A percentile compares a stretch with the other conserved stretches of the same genome.
phyloP scores from a whole-genome alignment of 2,888 invertebrate species.

The Pollenia amentaria region DNA sequence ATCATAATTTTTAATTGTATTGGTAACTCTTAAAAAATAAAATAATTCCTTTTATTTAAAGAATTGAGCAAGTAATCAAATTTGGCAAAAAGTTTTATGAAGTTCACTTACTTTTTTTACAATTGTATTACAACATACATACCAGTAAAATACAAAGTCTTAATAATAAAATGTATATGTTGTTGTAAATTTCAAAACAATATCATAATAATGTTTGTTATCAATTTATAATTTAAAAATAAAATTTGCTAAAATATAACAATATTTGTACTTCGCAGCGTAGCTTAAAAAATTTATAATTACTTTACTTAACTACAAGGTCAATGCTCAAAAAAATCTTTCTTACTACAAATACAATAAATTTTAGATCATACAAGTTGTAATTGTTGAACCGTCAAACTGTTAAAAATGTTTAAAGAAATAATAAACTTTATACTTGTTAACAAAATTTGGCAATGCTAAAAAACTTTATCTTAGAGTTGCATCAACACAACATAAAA shows the following conservation, averaged over 20 bases:
- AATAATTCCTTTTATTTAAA: no score
- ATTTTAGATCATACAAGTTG: not conserved
- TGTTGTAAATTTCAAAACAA: constrained; percentile 22
- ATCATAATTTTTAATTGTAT: no score
- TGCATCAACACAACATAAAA: constrained; percentile 32
- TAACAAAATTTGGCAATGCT: constrained; percentile 28
- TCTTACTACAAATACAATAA: not conserved
- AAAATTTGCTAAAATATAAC: not conserved
- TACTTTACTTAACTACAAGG: constrained; percentile 36
- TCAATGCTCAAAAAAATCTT: constrained; percentile 21
- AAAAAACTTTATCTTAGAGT: constrained; percentile 30
- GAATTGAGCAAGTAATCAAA: no score
- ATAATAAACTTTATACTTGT: constrained; percentile 7
- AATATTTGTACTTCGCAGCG: not conserved
- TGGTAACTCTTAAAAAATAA: no score
- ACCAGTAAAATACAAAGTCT: not conserved
- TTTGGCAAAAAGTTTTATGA: no score
- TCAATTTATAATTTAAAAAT: constrained; percentile 21
- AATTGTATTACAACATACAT: no score
- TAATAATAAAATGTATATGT: not conserved
- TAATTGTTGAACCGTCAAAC: constrained; percentile 51
- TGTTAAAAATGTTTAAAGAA: constrained; percentile 27
- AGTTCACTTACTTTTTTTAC: no score
- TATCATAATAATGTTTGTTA: not conserved
- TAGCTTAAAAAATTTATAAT: not conserved